phyloP scores from a whole-genome alignment of 2,113 vertebrate genomes.

The sheep (Ovis aries) region DNA sequence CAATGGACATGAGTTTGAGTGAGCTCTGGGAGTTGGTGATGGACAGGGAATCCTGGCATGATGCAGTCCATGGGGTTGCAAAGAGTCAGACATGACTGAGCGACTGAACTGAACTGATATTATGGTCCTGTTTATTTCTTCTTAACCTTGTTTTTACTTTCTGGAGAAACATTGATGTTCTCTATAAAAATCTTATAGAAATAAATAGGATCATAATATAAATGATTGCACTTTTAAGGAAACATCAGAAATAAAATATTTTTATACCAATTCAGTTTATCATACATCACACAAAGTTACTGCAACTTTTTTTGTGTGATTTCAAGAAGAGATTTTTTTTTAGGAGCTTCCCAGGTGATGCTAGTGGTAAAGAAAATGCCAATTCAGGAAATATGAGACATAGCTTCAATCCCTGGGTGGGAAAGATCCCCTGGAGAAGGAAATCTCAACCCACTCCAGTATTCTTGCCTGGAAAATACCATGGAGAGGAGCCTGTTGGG shows the following conservation, averaged over 20 bases:
- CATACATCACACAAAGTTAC: background rate
- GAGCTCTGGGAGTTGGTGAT: background rate
- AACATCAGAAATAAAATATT: background rate
- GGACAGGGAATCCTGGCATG: accelerated
- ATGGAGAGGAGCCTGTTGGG: background rate
- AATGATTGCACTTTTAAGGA: background rate
- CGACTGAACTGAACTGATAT: background rate
- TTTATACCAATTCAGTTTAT: background rate
- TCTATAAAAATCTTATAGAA: background rate
- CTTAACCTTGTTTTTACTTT: background rate
- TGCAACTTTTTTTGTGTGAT: background rate
- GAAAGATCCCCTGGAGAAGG: background rate
- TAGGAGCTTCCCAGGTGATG: background rate
- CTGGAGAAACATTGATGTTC: background rate
- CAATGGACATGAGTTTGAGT: background rate
- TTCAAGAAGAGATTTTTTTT: background rate
- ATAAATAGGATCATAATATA: background rate
- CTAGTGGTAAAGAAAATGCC: background rate
- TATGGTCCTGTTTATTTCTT: background rate
- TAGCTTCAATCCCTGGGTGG: background rate
- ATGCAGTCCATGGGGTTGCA: background rate
- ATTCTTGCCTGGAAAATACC: background rate
- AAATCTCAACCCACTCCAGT: background rate
- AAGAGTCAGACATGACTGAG: background rate
- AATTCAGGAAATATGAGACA: background rate